Evolutionary conservation across 2,797 vertebrate genomes (phyloP).

Genomic region (Siniperca undulata): DNA sequence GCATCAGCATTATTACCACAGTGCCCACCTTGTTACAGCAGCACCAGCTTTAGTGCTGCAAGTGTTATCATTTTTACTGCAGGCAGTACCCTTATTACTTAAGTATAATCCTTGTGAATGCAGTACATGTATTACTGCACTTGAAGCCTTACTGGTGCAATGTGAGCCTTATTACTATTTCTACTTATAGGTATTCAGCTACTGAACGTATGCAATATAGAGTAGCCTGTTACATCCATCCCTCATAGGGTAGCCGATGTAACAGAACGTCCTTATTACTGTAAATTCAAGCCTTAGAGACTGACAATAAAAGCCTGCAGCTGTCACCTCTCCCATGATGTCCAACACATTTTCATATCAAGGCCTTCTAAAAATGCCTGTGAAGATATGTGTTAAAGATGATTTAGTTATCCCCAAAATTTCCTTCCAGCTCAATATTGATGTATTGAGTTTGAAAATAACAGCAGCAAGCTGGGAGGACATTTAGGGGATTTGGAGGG

Average conservation of each 20-base stretch:
- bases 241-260: not conserved
- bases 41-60: conserved; percentile 41
- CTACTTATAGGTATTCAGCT: conserved; percentile 4
- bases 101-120: conserved; percentile 55
- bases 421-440: not conserved
- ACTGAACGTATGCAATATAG: not conserved
- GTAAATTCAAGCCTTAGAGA: conserved; percentile 2
- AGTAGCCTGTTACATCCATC: not conserved
- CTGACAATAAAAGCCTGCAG: conserved; percentile 28
- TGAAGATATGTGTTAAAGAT: not conserved
- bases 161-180: conserved; percentile 1
- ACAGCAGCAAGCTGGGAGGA: not conserved
- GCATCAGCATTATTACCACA: conserved; percentile 27
- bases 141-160: conserved; percentile 36
- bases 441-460: not conserved
- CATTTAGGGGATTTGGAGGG: not conserved
- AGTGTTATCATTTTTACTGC: conserved; percentile 65
- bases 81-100: conserved; percentile 58
- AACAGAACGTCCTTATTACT: not conserved
- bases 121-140: conserved; percentile 39
- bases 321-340: not conserved
- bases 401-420: not conserved
- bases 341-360: not conserved
- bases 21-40: conserved; percentile 55
- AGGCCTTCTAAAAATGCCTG: not conserved